Evolutionary conservation across 2,888 invertebrate species (phyloP).

Genomic region (Drosophila emarginata): DNA sequence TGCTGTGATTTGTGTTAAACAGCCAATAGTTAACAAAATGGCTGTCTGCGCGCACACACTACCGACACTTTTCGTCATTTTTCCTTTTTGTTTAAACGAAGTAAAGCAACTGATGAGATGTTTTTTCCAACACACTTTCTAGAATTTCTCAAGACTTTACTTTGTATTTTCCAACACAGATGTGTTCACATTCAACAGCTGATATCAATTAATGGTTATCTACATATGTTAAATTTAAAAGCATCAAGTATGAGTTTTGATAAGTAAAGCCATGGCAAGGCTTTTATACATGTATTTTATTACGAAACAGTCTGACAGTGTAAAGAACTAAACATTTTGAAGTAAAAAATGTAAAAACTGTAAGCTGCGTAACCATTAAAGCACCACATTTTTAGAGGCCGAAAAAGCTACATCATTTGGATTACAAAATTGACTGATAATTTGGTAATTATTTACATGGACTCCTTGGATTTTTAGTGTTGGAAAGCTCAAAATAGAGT

Average conservation of each 20-base stretch:
- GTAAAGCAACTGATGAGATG: neutral
- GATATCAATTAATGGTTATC: neutral
- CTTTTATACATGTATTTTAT: neutral
- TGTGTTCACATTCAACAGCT: neutral
- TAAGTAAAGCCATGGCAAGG: neutral
- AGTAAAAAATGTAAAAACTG: too few relatives aligned
- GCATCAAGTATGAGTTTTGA: neutral
- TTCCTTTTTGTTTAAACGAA: conserved; percentile 34
- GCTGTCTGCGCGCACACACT: conserved; percentile 70
- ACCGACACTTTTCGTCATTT: conserved; percentile 67
- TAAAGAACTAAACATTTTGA: too few relatives aligned
- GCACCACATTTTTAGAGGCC: too few relatives aligned
- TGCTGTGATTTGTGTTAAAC: conserved; percentile 53
- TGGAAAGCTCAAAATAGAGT: too few relatives aligned
- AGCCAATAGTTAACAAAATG: conserved; percentile 57
- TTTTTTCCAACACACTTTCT: neutral
- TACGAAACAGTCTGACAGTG: neutral
- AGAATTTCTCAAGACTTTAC: neutral
- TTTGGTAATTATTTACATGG: too few relatives aligned
- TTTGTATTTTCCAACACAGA: neutral
- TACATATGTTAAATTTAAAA: neutral
- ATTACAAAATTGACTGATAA: too few relatives aligned
- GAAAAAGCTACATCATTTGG: too few relatives aligned
- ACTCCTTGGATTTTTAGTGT: too few relatives aligned
- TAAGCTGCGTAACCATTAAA: too few relatives aligned